Evolutionary conservation across 2,797 vertebrate species (phyloP).

Genomic region (Allobates femoralis): DNA sequence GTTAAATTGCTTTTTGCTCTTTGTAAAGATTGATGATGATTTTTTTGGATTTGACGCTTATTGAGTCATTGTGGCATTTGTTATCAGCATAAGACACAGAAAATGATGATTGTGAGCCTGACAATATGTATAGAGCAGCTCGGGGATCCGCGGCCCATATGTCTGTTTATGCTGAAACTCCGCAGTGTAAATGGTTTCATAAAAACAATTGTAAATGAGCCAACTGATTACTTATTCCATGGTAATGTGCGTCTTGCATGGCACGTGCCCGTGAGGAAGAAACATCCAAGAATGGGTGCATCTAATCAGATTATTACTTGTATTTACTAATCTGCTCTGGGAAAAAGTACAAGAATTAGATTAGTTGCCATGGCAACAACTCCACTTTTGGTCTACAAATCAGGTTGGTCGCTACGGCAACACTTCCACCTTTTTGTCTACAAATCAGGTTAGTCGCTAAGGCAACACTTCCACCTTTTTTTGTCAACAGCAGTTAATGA

Average conservation of each 20-base stretch:
- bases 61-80: constrained; percentile 20
- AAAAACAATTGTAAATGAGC: neutral
- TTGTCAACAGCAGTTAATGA: too few relatives aligned
- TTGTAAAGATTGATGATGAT: constrained; percentile 48
- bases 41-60: constrained; percentile 10
- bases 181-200: neutral
- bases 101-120: neutral
- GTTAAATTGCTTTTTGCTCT: constrained; percentile 41
- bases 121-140: neutral
- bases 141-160: constrained; percentile 11
- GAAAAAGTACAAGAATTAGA: neutral
- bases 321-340: neutral
- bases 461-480: too few relatives aligned
- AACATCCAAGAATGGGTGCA: neutral
- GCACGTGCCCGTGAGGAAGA: neutral
- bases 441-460: too few relatives aligned
- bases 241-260: neutral
- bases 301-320: neutral
- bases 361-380: neutral
- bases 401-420: too few relatives aligned
- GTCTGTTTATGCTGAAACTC: constrained; percentile 35
- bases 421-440: too few relatives aligned
- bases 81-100: constrained; percentile 27
- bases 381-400: neutral
- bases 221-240: constrained; percentile 4